Evolutionary conservation across 2,113 vertebrate species (phyloP), one percentile per base, ranked within the genome.

Genomic region (Brachyhypopomus gauderio): DNA sequence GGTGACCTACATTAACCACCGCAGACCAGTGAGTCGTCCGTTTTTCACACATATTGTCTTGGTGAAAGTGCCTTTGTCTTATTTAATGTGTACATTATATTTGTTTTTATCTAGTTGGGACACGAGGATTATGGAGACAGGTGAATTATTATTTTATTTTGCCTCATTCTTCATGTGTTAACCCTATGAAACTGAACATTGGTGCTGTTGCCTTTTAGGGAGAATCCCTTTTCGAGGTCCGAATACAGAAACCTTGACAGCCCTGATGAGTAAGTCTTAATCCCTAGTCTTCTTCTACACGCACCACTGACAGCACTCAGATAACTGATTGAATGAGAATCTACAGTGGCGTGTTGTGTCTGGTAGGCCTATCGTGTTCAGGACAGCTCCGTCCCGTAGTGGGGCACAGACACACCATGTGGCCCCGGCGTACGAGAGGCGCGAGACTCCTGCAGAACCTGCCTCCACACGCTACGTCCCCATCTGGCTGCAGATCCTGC

Each of bases 401-500:
- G 12, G 6, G 3, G 4, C 45, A 5, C 6, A 38, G 7, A 71
- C 87, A n/a, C 79, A 83, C 20, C 17, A 79, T 45, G 86, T 77
- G 34, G 84, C 72, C 41, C 30, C 85, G 0, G 69, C 85, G 0
- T 75, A 87, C 3, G 14, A 69, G 60, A 86, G 84, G 60, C 56
- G 11, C 19, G 55, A 64, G 48, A 79, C 82, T 0, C 45, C 83
- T 30, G 8, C 63, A 34, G 38, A 71, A 4, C 58, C 74, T 0
- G 58, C 78, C 63, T 90, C 90, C 0, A 76, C 87, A 0, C 86
- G 75, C 2, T 81, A 89, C n/a, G 62, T 93, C 70, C 91, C 92
- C 0, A 56, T 90, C 0, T 94, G 93, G 93, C 34, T 93, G 30
- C 90, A 93, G 88, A 80, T 93, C 3, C 11, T 91, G 70, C 81